Evolutionary conservation across 2,888 invertebrate genomes (phyloP), one percentile per base, ranked within the genome.

Genomic region (Lysandra coridon): DNA sequence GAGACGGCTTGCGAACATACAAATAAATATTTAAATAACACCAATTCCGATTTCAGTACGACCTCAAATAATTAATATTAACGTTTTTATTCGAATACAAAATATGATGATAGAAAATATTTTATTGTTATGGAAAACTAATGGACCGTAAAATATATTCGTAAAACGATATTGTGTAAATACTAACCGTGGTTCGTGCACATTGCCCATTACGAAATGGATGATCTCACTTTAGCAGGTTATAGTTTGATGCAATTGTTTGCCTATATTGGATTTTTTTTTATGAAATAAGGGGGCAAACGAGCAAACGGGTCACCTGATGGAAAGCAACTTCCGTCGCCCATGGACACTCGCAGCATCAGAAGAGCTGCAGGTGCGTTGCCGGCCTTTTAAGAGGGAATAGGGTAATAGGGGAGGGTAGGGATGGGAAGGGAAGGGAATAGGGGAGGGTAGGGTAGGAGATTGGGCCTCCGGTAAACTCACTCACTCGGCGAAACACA

Each of bases 41-140:
- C 17, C 14, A 57, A 57, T 57, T 57, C 4, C 57, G 4, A 57
- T 17, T 57, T 57, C 57, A 17, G 14, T 17, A 57, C 17, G 0
- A 17, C 17, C 4, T 57, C 57, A 1, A 17, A 57, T 57, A 57
- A 1, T 57, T 57, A 1, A 17, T 17, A 23, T 23, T 23, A 57
- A 57, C 57, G 17, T 17, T 57, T 53, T 57, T 57, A 57, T 17
- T 57, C 17, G 17, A 57, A 23, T 64, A 64, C n/a, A 64, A 64
- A 23, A 23, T 23, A 64, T 3, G 10, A 64, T 23, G 10, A 69
- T 33, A 33, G 33, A 33, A 69, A 69, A 69, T 33, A 69, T 33
- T 69, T 69, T 69, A 69, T 33, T 69, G 69, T 69, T 69, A 69
- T 69, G 69, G 30, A 69, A 64, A 69, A 69, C 4, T 33, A 69